phyloP scores from a whole-genome alignment of 1,140 invertebrate species.

The Littorina saxatilis region DNA sequence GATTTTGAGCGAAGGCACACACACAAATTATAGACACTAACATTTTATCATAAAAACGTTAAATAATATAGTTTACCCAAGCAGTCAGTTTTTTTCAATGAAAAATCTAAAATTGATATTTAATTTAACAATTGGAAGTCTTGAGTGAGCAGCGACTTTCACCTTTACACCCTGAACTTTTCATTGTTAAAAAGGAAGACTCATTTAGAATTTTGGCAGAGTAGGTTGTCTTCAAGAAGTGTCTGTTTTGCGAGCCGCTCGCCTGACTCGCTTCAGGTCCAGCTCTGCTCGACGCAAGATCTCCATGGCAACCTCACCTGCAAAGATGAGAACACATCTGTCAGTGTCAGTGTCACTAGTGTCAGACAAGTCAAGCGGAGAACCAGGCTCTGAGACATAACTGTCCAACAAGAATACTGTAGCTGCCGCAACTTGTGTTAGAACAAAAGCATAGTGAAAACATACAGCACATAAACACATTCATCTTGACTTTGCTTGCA shows the following conservation, averaged over 20 bases:
- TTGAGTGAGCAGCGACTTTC: too few relatives aligned
- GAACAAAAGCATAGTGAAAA: not conserved
- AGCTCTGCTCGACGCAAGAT: conserved; percentile 58
- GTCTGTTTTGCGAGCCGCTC: not conserved
- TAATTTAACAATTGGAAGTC: too few relatives aligned
- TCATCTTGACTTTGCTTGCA: too few relatives aligned
- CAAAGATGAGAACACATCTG: conserved; percentile 44
- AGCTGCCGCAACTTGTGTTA: not conserved
- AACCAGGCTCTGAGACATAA: not conserved
- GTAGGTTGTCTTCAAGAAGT: not conserved
- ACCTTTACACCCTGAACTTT: too few relatives aligned
- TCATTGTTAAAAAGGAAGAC: too few relatives aligned
- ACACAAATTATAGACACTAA: too few relatives aligned
- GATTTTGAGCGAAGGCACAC: too few relatives aligned
- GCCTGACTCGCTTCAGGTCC: conserved; percentile 42
- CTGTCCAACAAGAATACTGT: not conserved
- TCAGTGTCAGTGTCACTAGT: not conserved
- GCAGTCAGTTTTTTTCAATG: too few relatives aligned
- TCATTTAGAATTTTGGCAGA: too few relatives aligned
- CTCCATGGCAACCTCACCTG: conserved; percentile 61
- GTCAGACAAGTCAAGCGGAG: not conserved
- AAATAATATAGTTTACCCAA: too few relatives aligned
- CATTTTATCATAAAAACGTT: too few relatives aligned
- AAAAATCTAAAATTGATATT: too few relatives aligned
- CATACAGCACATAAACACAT: not conserved